phyloP scores from a whole-genome alignment of 2,113 vertebrate genomes.

The Datnioides undecimradiatus region DNA sequence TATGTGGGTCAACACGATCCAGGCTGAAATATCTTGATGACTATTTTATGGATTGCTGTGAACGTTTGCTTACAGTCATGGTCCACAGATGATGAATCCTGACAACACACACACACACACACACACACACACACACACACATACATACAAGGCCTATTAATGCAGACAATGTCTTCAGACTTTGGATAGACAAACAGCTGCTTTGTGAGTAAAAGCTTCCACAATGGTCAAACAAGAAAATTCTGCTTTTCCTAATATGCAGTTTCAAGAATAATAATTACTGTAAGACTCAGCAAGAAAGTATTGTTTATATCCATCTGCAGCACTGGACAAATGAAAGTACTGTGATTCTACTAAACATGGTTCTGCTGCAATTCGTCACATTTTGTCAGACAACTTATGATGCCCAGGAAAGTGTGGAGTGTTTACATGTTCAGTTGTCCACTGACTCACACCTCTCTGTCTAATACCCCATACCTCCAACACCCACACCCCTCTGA shows the following conservation, averaged over 20 bases:
- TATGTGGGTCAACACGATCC: no score
- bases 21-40: no score
- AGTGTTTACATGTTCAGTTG: constrained; percentile 31
- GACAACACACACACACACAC: no score
- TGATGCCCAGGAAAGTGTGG: constrained; percentile 5
- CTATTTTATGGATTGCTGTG: no score
- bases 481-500: not conserved
- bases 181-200: not conserved
- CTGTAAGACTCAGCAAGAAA: not conserved
- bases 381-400: constrained; percentile 6
- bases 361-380: constrained; percentile 8
- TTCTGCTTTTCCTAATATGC: not conserved
- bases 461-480: constrained; percentile 35
- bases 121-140: no score
- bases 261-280: not conserved
- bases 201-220: no score
- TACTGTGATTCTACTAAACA: constrained; percentile 38
- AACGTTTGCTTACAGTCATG: no score
- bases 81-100: no score
- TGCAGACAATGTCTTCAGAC: not conserved
- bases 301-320: not conserved
- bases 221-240: no score
- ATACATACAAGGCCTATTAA: no score
- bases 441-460: constrained; percentile 47
- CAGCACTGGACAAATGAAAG: not conserved